Evolutionary conservation across 2,888 invertebrate genomes (phyloP).

Genomic region (Eudemis profundana): DNA sequence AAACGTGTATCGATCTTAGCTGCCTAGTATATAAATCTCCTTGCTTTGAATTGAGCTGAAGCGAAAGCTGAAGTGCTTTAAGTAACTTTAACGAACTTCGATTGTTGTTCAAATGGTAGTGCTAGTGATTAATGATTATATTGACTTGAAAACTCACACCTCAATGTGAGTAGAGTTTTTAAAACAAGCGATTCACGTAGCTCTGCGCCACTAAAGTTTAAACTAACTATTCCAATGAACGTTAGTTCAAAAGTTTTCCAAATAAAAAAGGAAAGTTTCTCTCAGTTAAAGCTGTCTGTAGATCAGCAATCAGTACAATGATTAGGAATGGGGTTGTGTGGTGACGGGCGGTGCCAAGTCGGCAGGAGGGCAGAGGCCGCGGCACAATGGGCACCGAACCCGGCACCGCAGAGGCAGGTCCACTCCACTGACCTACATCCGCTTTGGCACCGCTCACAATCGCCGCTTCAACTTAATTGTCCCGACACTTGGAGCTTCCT

Average conservation of each 20-base stretch:
- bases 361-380: slow-evolving; percentile 62
- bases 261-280: no score
- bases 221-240: no score
- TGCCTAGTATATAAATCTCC: neutral
- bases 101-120: slow-evolving; percentile 17
- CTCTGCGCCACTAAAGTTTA: no score
- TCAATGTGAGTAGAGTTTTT: neutral
- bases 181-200: neutral
- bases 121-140: slow-evolving; percentile 1
- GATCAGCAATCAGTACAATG: slow-evolving; percentile 17
- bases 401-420: slow-evolving; percentile 75
- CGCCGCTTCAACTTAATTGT: slow-evolving; percentile 85
- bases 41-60: neutral
- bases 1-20: slow-evolving; percentile 20
- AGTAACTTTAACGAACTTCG: slow-evolving; percentile 12
- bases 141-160: neutral
- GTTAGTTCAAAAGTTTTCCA: no score
- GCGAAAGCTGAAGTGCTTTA: slow-evolving; percentile 19
- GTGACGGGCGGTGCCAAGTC: slow-evolving; percentile 65
- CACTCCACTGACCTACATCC: slow-evolving; percentile 84
- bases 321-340: slow-evolving; percentile 33
- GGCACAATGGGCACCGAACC: slow-evolving; percentile 63
- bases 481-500: slow-evolving; percentile 82
- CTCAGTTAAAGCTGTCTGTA: no score
- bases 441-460: slow-evolving; percentile 84